A percentile compares a stretch with the other conserved stretches of the same genome.
These are phyloP conservation scores for Steinernema feltiae DNA, from an alignment of 1,140 invertebrate species.

Conservation along the genomic window DNA sequence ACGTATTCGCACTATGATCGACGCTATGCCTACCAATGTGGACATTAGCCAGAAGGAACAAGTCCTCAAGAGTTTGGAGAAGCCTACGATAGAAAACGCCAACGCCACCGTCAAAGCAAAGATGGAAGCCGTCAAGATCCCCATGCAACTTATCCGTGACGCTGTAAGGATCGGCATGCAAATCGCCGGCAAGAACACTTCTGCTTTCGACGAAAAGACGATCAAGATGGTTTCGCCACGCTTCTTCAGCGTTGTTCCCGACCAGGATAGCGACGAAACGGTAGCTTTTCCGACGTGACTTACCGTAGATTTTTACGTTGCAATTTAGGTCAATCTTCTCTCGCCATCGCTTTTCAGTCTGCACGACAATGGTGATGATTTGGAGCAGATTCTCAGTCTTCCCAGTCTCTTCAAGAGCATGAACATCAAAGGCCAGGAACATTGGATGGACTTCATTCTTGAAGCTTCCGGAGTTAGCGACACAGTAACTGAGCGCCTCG, in stretches of 20 bases:
- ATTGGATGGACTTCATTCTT: conserved; percentile 40
- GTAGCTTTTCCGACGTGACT: conserved; percentile 25
- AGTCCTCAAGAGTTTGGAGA: conserved; percentile 18
- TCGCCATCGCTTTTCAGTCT: conserved; percentile 53
- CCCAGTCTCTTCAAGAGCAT: conserved; percentile 37
- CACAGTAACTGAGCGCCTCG: neutral
- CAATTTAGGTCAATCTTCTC: conserved; percentile 47
- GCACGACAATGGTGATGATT: conserved; percentile 47
- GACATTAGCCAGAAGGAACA: neutral
- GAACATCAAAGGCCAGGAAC: conserved; percentile 33
- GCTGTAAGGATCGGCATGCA: conserved; percentile 47
- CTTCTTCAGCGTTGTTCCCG: conserved; percentile 46
- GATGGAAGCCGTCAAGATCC: conserved; percentile 26
- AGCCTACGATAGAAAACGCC: conserved; percentile 19
- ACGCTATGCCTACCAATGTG: conserved; percentile 30
- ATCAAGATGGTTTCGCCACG: conserved; percentile 50
- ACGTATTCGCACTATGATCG: conserved; percentile 29
- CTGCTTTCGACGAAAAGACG: conserved; percentile 53
- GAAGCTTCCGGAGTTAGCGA: conserved; percentile 32
- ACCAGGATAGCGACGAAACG: conserved; percentile 38
- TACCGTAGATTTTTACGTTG: no score
- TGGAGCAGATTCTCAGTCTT: conserved; percentile 40
- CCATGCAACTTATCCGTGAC: conserved; percentile 41
- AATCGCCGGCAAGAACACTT: conserved; percentile 46
- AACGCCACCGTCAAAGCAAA: conserved; percentile 24